Evolutionary conservation across 2,797 vertebrate genomes (phyloP).

Genomic region (Helarctos malayanus): DNA sequence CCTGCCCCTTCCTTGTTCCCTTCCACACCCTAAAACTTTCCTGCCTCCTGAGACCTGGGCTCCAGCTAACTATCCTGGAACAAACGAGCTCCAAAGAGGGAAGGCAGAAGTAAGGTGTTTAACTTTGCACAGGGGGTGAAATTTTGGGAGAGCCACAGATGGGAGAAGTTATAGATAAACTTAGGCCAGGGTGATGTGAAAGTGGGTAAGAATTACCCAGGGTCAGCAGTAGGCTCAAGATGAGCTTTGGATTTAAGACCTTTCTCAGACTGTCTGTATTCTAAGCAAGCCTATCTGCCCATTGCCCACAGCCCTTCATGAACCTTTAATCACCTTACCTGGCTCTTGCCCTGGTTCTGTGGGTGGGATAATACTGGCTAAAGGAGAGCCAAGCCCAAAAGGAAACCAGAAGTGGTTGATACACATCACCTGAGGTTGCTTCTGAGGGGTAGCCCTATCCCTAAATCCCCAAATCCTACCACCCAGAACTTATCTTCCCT

Average conservation of each 20-base stretch:
- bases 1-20: not conserved
- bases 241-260: conserved; percentile 43
- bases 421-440: not conserved
- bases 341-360: conserved; percentile 4
- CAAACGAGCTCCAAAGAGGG: conserved; percentile 41
- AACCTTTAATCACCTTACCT: not conserved
- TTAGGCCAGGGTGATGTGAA: not conserved
- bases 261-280: not conserved
- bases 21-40: not conserved
- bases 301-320: not conserved
- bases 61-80: not conserved
- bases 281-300: not conserved
- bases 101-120: conserved; percentile 2
- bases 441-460: not conserved
- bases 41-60: not conserved
- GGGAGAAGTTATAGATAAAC: conserved; percentile 8
- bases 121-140: not conserved
- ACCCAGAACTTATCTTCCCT: conserved; percentile 43
- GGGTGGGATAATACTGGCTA: not conserved
- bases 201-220: not conserved
- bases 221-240: not conserved
- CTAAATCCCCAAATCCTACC: not conserved
- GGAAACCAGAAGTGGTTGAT: conserved; percentile 14
- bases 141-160: not conserved
- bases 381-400: not conserved